These are phyloP conservation scores for Chymomyza procnemis DNA, from an alignment of 2,888 invertebrate species.

Conservation along the genomic window DNA sequence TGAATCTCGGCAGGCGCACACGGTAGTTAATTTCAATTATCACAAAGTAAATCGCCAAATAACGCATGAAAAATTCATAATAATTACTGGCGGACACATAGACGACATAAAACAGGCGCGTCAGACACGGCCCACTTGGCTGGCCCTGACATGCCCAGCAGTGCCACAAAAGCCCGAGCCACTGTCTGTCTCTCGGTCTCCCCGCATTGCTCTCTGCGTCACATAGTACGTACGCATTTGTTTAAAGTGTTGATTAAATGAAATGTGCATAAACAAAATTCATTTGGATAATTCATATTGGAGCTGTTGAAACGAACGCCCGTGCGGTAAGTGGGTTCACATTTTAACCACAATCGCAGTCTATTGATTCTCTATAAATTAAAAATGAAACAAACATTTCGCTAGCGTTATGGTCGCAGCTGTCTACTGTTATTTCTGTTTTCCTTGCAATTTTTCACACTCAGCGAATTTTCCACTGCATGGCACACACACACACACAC, in stretches of 20 bases:
- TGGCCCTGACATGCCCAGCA: background rate
- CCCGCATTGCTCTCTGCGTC: conserved; percentile 2
- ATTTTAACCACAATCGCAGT: conserved; percentile 16
- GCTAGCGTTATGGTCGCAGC: background rate
- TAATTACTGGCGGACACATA: background rate
- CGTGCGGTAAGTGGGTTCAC: conserved; percentile 19
- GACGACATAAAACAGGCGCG: background rate
- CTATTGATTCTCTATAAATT: conserved; percentile 33
- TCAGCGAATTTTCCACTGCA: conserved; percentile 11
- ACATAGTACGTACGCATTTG: conserved; percentile 9
- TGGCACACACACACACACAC: background rate
- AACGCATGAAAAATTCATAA: background rate
- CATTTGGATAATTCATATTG: conserved; percentile 22
- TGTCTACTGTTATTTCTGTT: background rate
- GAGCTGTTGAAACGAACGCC: conserved; percentile 15
- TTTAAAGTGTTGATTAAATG: conserved; percentile 36
- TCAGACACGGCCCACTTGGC: background rate
- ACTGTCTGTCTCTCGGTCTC: background rate
- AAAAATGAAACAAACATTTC: conserved; percentile 17
- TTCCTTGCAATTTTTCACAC: background rate
- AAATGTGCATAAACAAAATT: conserved; percentile 28
- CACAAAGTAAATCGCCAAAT: background rate
- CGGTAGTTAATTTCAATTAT: background rate
- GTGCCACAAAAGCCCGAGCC: background rate
- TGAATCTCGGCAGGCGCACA: background rate